Evolutionary conservation across 2,113 vertebrate genomes (phyloP), one percentile per base, ranked within the genome.

Genomic region (Mormoops blainvillei): DNA sequence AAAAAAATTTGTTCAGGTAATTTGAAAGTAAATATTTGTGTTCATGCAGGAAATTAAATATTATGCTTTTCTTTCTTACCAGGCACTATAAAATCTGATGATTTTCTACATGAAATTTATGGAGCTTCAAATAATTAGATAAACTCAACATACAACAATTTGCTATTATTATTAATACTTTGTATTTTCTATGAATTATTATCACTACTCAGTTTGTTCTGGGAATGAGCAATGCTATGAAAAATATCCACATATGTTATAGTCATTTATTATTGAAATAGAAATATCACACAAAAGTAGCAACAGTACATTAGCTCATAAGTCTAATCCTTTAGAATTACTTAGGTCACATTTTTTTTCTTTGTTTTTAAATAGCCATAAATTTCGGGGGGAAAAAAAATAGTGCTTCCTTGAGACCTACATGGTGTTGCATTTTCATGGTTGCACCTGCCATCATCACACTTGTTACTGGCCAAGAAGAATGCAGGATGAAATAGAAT

Each of bases 21-120:
- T 61, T 85, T 94, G 61, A 74, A 92, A 85, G 24, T 48, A 94
- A 58, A 89, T 11, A 56, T 76, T 67, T 89, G 9, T 78, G n/a
- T 96, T 86, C 45, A 36, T 45, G 12, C 1, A 50, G 19, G 12
- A 87, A 85, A 84, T 74, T 54, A 84, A 89, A 70, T 61, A 90
- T 36, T 92, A 88, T 92, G 19, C 3, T 80, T 90, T 68, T 22
- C 22, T 68, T 80, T 90, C 33, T 95, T 90, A 87, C 80, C 24
- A 78, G 19, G 3, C 6, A 84, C 18, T 70, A 38, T 76, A 36
- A 92, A 38, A 56, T 0, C 16, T 77, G 4, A 56, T n/a, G 7
- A 41, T 82, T 78, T 94, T 92, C 18, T 67, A 38, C 56, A 87
- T 92, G 14, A 36, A 50, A 92, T 70, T 74, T 20, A 61, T 63